These are phyloP conservation scores for Gallinago paraguaiae DNA, from an alignment of 2,113 vertebrate genomes.

Conservation along the genomic window DNA sequence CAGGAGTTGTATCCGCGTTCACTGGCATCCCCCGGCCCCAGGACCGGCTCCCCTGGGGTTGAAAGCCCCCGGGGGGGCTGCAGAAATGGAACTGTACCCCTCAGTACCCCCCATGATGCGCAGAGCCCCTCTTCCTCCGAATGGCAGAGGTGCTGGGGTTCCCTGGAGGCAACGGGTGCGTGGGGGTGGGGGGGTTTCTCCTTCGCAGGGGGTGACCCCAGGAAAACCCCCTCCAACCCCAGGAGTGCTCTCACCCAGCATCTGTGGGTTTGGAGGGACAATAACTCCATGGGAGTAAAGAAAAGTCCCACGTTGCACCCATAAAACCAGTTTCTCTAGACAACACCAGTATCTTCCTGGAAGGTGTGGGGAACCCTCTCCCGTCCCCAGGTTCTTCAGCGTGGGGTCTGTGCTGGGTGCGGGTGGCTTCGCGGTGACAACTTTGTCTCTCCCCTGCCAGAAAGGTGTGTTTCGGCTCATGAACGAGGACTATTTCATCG, in stretches of 20 bases:
- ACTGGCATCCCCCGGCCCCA: fast-evolving
- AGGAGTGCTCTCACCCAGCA: fast-evolving
- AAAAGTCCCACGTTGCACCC: not conserved
- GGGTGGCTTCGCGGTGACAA: not conserved
- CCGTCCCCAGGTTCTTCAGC: not conserved
- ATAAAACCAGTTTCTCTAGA: not conserved
- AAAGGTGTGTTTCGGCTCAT: conserved; percentile 89
- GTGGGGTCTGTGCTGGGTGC: not conserved
- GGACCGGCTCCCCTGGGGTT: fast-evolving
- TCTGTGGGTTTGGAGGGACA: not conserved
- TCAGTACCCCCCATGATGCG: fast-evolving
- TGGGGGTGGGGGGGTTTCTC: not conserved
- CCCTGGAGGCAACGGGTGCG: too few species aligned
- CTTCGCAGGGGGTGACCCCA: not conserved
- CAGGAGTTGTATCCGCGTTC: fast-evolving
- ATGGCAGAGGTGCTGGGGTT: not conserved
- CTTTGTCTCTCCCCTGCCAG: conserved; percentile 66
- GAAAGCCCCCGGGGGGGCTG: not conserved
- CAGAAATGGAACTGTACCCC: fast-evolving
- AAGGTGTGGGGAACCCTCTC: not conserved
- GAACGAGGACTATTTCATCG: conserved; percentile 90
- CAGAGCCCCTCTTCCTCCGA: not conserved
- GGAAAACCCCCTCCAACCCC: not conserved
- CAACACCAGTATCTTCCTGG: not conserved
- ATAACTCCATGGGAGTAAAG: not conserved